A percentile compares a stretch with the other conserved stretches of the same genome.
phyloP scores from a whole-genome alignment of 2,888 invertebrate species.

The Bombyx huttoni region DNA sequence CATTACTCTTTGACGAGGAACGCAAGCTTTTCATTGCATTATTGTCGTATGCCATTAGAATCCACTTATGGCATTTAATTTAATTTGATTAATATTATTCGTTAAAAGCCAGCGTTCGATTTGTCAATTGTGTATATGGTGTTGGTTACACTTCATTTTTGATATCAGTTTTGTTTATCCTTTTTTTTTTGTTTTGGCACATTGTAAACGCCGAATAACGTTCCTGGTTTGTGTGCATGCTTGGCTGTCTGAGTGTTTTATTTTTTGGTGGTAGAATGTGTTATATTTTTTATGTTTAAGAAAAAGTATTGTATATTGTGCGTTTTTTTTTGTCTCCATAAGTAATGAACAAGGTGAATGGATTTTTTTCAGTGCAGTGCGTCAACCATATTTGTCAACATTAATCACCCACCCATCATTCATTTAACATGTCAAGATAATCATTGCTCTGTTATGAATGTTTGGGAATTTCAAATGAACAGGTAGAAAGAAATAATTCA shows the following conservation, averaged over 20 bases:
- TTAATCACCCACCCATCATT: not conserved
- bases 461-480: not conserved
- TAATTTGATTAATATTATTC: slow-evolving; percentile 3
- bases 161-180: slow-evolving; percentile 32
- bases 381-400: not conserved
- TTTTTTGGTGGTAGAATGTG: slow-evolving; percentile 26
- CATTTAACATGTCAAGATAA: not conserved
- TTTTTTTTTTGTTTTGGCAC: slow-evolving; percentile 17
- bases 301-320: not conserved
- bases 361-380: not conserved
- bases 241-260: slow-evolving; percentile 53
- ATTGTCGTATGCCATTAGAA: not conserved
- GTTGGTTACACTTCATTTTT: slow-evolving; percentile 38
- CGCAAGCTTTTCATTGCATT: slow-evolving; percentile 21
- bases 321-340: not conserved
- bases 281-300: not conserved
- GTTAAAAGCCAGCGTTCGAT: slow-evolving; percentile 32
- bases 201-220: slow-evolving; percentile 30
- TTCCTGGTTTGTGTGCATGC: slow-evolving; percentile 61
- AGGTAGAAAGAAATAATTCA: not conserved
- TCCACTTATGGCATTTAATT: not conserved
- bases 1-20: slow-evolving; percentile 23
- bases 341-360: not conserved
- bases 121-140: slow-evolving; percentile 31
- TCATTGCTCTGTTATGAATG: not conserved